These are phyloP conservation scores for Metopia argyrocephala DNA, from an alignment of 2,888 invertebrate genomes.

Conservation along the genomic window DNA sequence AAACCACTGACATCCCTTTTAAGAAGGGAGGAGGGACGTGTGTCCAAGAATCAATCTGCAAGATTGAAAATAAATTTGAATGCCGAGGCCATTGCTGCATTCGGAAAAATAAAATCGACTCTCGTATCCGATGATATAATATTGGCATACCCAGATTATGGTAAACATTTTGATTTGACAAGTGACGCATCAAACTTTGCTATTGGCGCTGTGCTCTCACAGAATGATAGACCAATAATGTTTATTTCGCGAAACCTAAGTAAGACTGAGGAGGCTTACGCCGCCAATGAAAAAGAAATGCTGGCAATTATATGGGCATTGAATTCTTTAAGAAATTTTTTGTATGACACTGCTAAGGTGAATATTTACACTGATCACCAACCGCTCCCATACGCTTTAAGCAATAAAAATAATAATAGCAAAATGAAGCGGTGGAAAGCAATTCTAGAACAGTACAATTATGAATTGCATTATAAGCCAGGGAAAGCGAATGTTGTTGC, in stretches of 20 bases:
- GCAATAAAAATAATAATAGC: no score
- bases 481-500: no score
- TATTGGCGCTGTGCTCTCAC: conserved; percentile 2
- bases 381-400: no score
- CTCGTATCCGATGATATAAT: neutral
- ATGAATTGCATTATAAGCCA: no score
- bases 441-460: no score
- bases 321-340: conserved; percentile 4
- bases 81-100: neutral
- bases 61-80: neutral
- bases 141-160: neutral
- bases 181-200: conserved; percentile 12
- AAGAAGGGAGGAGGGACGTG: no score
- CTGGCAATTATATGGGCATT: conserved; percentile 17
- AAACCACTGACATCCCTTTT: neutral
- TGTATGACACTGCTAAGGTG: no score
- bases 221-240: neutral
- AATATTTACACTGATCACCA: no score
- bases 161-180: neutral
- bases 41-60: neutral
- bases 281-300: conserved; percentile 28
- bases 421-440: no score
- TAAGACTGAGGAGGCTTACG: conserved; percentile 6
- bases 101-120: neutral
- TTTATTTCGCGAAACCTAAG: conserved; percentile 18